These are phyloP conservation scores for Arremon aurantiirostris DNA, from an alignment of 2,797 vertebrate genomes.

Conservation along the genomic window DNA sequence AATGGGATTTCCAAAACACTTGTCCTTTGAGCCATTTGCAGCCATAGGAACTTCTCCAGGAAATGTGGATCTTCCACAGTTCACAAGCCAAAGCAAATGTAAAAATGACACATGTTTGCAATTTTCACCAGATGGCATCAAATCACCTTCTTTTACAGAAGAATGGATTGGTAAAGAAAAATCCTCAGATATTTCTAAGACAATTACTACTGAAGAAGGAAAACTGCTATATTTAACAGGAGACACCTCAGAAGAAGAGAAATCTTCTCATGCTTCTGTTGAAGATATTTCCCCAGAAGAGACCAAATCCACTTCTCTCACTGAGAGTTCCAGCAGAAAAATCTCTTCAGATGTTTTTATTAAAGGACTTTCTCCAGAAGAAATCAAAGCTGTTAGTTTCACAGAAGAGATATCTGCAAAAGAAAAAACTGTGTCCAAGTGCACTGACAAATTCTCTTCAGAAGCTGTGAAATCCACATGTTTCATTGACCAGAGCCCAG, in stretches of 20 bases:
- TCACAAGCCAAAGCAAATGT: slow-evolving; percentile 29
- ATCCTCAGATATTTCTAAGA: slow-evolving; percentile 44
- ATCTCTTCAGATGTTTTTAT: slow-evolving; percentile 64
- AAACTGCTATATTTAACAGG: slow-evolving; percentile 64
- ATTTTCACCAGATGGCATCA: slow-evolving; percentile 67
- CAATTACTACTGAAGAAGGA: background rate
- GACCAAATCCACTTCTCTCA: slow-evolving; percentile 61
- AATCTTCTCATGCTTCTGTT: slow-evolving; percentile 42
- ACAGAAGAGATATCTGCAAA: background rate
- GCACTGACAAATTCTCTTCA: background rate
- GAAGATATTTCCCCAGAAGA: slow-evolving; percentile 69
- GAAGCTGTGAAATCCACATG: background rate
- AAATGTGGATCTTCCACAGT: background rate
- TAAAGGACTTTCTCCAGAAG: slow-evolving; percentile 67
- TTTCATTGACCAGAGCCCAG: slow-evolving; percentile 54
- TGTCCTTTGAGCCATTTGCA: slow-evolving; percentile 3
- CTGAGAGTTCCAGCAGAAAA: slow-evolving; percentile 70
- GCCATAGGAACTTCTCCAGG: slow-evolving; percentile 4
- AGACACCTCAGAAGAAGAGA: slow-evolving; percentile 47
- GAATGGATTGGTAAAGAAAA: slow-evolving; percentile 43
- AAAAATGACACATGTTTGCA: slow-evolving; percentile 22
- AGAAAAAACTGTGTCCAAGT: background rate
- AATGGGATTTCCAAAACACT: background rate
- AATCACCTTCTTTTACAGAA: slow-evolving; percentile 68
- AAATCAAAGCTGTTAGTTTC: background rate